Evolutionary conservation across 2,888 invertebrate genomes (phyloP), one percentile per base, ranked within the genome.

Genomic region (Lasioglossum oenotherae): DNA sequence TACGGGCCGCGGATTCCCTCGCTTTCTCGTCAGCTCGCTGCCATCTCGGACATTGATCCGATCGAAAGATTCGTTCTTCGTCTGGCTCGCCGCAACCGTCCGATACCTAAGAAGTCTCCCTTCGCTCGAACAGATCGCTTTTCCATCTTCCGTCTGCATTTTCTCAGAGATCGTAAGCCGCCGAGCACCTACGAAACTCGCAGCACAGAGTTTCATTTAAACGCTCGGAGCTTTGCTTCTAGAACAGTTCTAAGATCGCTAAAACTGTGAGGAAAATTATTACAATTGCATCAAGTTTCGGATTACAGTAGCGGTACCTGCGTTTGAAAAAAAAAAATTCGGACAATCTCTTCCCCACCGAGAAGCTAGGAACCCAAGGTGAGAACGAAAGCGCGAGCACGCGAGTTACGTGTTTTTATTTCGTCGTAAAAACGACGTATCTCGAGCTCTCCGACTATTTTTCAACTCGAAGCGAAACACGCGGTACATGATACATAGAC

Each of bases 11-110:
- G n/a, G 73, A 83, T 57, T 82, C 64, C 27, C 23, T 57, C 71
- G 73, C 74, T 83, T 73, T 78, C 72, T 38, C 64, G 53, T 78
- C 46, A n/a, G 49, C 31, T 35, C 38, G 69, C 31, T n/a, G n/a
- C 16, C 31, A 35, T 12, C 31, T 75, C 38, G 60, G 60, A 35
- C n/a, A 23, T 31, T 53, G 46, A 27, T 77, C 35, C 74, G 53
- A 74, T 23, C 35, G 19, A 38, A 38, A 12, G 53, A 57, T 53
- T 38, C 46, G 35, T 38, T 23, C 8, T 12, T 69, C 69, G 16
- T 14, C 31, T 60, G 60, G 16, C 14, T 16, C 64, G 27, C 16
- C 64, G 64, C 27, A 0, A 27, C 5, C 31, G 53, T 53, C 53
- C 53, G 23, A 53, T 53, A 10, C 8, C 23, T 6, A 53, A 2